Evolutionary conservation across 2,113 vertebrate genomes (phyloP), one percentile per base, ranked within the genome.

Genomic region (Pyxicephalus adspersus): DNA sequence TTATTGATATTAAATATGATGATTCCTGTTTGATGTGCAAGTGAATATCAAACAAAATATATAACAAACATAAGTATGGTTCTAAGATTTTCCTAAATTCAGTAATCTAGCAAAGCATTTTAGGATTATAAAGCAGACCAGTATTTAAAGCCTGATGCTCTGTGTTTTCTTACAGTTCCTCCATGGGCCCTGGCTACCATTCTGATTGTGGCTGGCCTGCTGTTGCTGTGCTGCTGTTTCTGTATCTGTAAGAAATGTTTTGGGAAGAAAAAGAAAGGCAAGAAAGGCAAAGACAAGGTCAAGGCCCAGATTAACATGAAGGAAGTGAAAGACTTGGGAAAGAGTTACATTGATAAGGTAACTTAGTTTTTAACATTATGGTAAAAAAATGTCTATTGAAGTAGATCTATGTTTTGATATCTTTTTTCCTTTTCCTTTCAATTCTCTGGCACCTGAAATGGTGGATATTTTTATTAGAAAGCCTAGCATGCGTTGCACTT

Each of bases 121-220:
- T 4, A 34, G 31, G 31, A 6, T 34, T 34, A 4, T 34, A 4
- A n/a, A 34, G 31, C 31, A 34, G 31, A 34, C 31, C 6, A 34
- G 3, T 34, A 34, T 34, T 3, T 34, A 6, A n/a, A n/a, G n/a
- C 5, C 45, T 45, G 60, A 31, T 66, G 31, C 26, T 80, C 8
- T 63, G 54, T 34, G 68, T 66, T 67, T 83, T 5, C 84, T 28
- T 68, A 65, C 88, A 96, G 95, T 96, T 88, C 95, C 94, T 26
- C 93, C 94, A 86, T 97, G 95, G 95, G 95, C 93, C 0, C 83
- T 95, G 77, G 94, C 94, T 25, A 92, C 94, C 82, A 93, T 96
- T 20, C 86, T 95, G 66, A 90, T 95, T 8, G 89, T 95, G 64
- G 88, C 92, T 18, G 91, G 94, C 0, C 90, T 87, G 38, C 89